Conservation (phyloP, 2,113 vertebrate genomes). For the Zosterops japonicus region DNA sequence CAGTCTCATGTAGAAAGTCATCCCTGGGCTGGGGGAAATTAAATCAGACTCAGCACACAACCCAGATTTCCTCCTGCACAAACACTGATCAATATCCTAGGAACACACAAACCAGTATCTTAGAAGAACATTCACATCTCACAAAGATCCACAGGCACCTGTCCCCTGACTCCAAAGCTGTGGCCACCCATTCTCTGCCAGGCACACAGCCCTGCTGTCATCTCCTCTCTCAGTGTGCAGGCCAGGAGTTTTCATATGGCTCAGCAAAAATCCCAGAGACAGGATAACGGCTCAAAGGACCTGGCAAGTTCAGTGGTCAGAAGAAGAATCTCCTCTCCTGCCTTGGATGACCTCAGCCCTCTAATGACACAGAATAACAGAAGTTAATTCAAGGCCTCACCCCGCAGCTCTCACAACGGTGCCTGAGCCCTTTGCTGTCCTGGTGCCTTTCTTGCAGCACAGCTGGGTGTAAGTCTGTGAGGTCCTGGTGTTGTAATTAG, state of each 20-base stretch:
- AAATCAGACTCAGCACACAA: neutral
- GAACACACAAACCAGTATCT: neutral
- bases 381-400: neutral
- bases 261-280: neutral
- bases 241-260: rapidly evolving
- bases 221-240: neutral
- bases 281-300: neutral
- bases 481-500: neutral
- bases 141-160: neutral
- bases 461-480: neutral
- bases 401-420: neutral
- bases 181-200: too few relatives aligned
- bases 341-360: neutral
- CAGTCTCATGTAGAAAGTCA: neutral
- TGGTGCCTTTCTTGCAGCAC: neutral
- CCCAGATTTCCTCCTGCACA: neutral
- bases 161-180: rapidly evolving
- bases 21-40: neutral
- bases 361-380: neutral
- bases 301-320: neutral
- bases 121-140: neutral
- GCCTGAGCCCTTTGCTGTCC: neutral
- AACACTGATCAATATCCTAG: neutral
- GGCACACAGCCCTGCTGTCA: neutral
- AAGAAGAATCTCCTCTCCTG: neutral